Percentiles rank a stretch among this genome's conserved stretches.
phyloP scores from a whole-genome alignment of 2,888 invertebrate species.

The Calameuta idolon region DNA sequence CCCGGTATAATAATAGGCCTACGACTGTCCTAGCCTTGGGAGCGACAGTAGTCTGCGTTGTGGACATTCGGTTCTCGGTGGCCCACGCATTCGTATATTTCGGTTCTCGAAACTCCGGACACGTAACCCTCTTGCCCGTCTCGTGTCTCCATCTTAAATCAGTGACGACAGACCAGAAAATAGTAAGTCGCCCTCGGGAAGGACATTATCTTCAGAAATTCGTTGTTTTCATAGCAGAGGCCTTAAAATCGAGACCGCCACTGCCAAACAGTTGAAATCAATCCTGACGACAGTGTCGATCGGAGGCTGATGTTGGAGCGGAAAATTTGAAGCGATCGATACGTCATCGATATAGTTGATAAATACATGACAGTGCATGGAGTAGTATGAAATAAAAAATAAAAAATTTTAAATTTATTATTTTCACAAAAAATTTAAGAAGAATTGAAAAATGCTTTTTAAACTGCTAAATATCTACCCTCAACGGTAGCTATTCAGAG shows the following conservation, averaged over 20 bases:
- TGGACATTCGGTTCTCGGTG: conserved; percentile 5
- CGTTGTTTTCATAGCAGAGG: neutral
- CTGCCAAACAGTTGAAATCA: neutral
- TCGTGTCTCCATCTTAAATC: conserved; percentile 29
- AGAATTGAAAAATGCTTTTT: neutral
- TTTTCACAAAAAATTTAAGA: neutral
- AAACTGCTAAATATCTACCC: neutral
- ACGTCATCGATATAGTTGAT: neutral
- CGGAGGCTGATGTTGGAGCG: neutral
- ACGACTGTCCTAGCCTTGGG: conserved; percentile 5
- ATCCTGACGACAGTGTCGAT: neutral
- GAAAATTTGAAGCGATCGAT: neutral
- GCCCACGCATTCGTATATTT: conserved; percentile 28
- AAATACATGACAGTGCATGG: neutral
- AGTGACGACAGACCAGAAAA: conserved; percentile 37
- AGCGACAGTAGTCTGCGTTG: conserved; percentile 1
- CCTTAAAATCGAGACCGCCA: neutral
- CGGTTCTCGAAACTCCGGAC: conserved; percentile 20
- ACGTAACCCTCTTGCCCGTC: conserved; percentile 8
- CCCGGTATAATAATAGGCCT: neutral
- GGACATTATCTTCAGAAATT: conserved; percentile 3
- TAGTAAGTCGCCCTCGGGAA: conserved; percentile 24
- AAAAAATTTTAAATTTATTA: neutral
- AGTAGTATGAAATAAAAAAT: neutral
- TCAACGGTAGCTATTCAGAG: neutral